These are phyloP conservation scores for Sardina pilchardus DNA, from an alignment of 2,113 vertebrate species.

Conservation along the genomic window DNA sequence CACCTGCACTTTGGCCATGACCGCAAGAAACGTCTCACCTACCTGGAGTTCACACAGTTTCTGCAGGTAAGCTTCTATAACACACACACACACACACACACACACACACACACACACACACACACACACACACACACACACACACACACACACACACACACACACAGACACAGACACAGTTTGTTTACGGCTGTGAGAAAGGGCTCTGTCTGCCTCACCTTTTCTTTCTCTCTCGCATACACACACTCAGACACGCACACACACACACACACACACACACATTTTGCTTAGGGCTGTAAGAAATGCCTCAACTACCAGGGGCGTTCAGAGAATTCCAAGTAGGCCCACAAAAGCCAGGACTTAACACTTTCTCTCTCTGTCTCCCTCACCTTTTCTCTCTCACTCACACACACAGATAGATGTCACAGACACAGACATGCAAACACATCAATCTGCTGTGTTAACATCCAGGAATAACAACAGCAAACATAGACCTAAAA, in stretches of 20 bases:
- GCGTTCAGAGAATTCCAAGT: too few relatives aligned
- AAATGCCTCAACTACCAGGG: too few relatives aligned
- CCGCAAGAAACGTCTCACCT: conserved; percentile 89
- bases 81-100: neutral
- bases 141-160: neutral
- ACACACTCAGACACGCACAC: too few relatives aligned
- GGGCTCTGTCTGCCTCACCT: neutral
- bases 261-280: too few relatives aligned
- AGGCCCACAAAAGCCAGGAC: too few relatives aligned
- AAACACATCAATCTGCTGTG: neutral
- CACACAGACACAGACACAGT: neutral
- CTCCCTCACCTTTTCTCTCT: neutral
- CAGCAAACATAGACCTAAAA: neutral
- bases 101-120: neutral
- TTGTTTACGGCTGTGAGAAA: too few relatives aligned
- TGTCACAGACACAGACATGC: too few relatives aligned
- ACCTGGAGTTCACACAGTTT: conserved; percentile 96
- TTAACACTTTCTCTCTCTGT: neutral
- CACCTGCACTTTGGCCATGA: conserved; percentile 94
- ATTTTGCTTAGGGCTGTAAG: too few relatives aligned
- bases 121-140: neutral
- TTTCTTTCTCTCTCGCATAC: neutral
- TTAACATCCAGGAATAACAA: neutral
- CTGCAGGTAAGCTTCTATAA: conserved; percentile 81
- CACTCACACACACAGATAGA: neutral